Evolutionary conservation across 2,888 invertebrate species (phyloP).

Genomic region (Sphaerophoria taeniata): DNA sequence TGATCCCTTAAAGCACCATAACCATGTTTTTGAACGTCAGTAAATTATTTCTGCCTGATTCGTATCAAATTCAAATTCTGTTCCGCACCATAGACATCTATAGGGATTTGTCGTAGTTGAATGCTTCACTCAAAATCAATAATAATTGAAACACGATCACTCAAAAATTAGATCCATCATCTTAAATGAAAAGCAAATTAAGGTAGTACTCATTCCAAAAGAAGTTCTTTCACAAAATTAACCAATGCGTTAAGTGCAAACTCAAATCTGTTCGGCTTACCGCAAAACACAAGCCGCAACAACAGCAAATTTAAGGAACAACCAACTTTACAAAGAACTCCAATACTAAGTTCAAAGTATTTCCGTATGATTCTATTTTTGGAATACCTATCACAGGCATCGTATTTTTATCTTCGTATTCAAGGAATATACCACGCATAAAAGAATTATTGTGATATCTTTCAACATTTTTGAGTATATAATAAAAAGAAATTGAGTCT

Average conservation of each 20-base stretch:
- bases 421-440: background rate
- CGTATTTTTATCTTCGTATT: background rate
- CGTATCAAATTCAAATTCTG: no score
- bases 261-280: background rate
- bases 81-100: no score
- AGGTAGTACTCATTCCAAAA: background rate
- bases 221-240: background rate
- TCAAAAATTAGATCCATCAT: no score
- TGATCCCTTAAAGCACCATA: no score
- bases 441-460: background rate
- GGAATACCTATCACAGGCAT: background rate
- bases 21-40: no score
- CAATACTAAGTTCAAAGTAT: background rate
- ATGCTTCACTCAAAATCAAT: no score
- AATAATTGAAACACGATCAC: no score
- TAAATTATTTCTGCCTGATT: no score
- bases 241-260: background rate
- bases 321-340: no score
- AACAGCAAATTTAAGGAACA: no score
- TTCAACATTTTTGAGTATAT: background rate
- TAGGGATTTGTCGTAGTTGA: no score
- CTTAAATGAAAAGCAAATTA: no score
- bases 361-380: background rate
- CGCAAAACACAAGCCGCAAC: background rate
- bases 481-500: background rate